These are phyloP conservation scores for Okamejei kenojei DNA, from an alignment of 2,797 vertebrate genomes.

Conservation along the genomic window DNA sequence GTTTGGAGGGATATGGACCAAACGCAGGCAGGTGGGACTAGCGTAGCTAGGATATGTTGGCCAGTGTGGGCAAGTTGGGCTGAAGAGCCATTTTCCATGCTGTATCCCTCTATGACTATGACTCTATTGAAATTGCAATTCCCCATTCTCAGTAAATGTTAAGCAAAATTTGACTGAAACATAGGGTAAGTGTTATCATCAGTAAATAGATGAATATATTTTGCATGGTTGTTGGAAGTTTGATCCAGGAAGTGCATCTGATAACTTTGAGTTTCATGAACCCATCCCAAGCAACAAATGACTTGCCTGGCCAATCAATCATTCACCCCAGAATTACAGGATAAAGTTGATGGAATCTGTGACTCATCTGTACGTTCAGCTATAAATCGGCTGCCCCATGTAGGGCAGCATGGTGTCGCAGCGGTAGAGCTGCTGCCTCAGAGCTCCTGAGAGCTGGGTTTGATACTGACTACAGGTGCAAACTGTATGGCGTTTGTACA, in stretches of 20 bases:
- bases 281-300: not conserved
- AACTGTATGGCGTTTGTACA: no score
- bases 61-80: no score
- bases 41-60: no score
- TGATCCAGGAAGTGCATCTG: not conserved
- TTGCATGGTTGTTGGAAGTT: not conserved
- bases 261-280: not conserved
- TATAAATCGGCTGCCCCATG: not conserved
- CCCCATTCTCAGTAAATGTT: not conserved
- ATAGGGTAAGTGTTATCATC: not conserved
- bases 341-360: not conserved
- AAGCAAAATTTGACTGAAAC: not conserved
- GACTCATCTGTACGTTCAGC: not conserved
- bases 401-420: no score
- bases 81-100: no score
- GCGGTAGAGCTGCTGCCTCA: no score
- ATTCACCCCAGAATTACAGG: not conserved
- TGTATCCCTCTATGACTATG: no score
- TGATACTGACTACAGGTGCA: no score
- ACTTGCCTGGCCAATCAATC: no score
- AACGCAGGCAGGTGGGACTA: no score
- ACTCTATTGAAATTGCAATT: not conserved
- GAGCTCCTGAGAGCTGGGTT: no score
- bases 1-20: no score
- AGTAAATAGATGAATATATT: not conserved